Evolutionary conservation across 1,140 invertebrate genomes (phyloP).

Genomic region (Lordiphosa mommai): DNA sequence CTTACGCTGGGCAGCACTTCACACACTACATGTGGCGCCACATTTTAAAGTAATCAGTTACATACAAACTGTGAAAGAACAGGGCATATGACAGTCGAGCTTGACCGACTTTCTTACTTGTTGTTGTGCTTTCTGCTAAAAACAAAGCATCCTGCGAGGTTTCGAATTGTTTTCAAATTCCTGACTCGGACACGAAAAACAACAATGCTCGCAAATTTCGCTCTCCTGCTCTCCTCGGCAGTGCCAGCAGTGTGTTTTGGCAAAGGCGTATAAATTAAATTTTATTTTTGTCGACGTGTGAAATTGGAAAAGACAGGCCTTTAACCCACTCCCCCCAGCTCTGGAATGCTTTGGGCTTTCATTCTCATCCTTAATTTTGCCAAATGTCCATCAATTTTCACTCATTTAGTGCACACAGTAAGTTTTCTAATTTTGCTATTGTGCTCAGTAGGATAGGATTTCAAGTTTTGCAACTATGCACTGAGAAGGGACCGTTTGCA

Average conservation of each 20-base stretch:
- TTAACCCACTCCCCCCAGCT: background rate
- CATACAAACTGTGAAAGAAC: no score
- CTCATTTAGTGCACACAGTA: background rate
- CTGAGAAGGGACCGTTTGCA: no score
- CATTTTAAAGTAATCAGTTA: no score
- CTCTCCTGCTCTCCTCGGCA: background rate
- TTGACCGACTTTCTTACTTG: no score
- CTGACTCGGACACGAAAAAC: conserved; percentile 44
- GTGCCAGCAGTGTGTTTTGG: conserved; percentile 44
- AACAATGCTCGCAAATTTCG: conserved; percentile 7
- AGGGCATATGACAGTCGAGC: no score
- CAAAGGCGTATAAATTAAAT: conserved; percentile 54
- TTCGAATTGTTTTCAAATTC: conserved; percentile 46
- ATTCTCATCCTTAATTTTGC: conserved; percentile 1
- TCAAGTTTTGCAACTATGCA: no score
- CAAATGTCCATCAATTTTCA: conserved; percentile 5
- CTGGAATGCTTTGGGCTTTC: background rate
- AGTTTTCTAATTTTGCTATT: background rate
- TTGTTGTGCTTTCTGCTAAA: no score
- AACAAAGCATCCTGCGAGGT: conserved; percentile 21
- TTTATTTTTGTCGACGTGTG: conserved; percentile 54
- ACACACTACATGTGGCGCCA: no score
- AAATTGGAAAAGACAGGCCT: conserved; percentile 44
- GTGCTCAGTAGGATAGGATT: background rate
- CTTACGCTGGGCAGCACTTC: no score